phyloP scores from a whole-genome alignment of 35 echinoderm and acorn worm genomes.

The Hemicentrotus pulcherrimus region DNA sequence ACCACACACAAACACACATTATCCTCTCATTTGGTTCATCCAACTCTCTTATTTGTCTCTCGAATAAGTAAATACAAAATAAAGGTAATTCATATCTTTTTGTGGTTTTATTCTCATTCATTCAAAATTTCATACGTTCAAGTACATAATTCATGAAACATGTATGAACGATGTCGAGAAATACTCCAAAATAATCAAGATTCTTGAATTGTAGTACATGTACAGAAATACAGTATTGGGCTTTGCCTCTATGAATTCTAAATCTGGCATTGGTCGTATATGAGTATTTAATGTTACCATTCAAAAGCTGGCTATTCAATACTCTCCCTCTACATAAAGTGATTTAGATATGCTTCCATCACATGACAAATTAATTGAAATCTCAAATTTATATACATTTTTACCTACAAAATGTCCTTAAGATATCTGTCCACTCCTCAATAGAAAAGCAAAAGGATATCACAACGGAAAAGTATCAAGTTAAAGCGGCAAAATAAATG shows the following conservation, averaged over 20 bases:
- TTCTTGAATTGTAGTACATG: neutral
- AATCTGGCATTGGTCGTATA: neutral
- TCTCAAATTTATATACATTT: slow-evolving; percentile 5
- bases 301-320: neutral
- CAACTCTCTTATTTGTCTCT: too few species aligned
- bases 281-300: neutral
- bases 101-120: neutral
- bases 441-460: neutral
- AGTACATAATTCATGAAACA: neutral
- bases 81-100: neutral
- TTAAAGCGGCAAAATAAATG: neutral
- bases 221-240: slow-evolving; percentile 18
- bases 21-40: too few species aligned
- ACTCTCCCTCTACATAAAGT: neutral
- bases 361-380: neutral
- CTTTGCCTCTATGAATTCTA: neutral
- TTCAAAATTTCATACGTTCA: slow-evolving; percentile 19
- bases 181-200: slow-evolving; percentile 6
- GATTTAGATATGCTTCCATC: neutral
- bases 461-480: neutral
- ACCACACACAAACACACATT: too few species aligned
- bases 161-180: neutral
- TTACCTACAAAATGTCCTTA: neutral
- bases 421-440: neutral
- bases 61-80: neutral